These are phyloP conservation scores for Dolomedes plantarius DNA, from an alignment of 2,888 invertebrate genomes.

Conservation along the genomic window DNA sequence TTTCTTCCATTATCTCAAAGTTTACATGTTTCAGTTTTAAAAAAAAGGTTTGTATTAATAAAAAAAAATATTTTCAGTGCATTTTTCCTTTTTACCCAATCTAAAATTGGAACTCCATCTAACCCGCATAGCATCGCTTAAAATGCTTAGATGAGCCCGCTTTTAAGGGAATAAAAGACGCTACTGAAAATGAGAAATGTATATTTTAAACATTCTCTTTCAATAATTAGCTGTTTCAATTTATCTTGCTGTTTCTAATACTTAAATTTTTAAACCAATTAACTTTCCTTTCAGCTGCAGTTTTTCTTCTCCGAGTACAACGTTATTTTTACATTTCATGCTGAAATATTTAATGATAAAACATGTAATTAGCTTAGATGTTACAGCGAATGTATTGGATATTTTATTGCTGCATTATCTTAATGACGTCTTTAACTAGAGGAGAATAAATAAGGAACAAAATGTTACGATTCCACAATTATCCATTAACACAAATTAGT, in stretches of 20 bases:
- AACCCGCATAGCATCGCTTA: too few species aligned
- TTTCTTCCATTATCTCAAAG: too few species aligned
- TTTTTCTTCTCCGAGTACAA: background rate
- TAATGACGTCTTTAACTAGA: background rate
- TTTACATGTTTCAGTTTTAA: too few species aligned
- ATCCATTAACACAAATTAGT: background rate
- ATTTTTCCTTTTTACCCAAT: too few species aligned
- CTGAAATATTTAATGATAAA: background rate
- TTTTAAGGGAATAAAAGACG: too few species aligned
- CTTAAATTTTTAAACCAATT: constrained; percentile 2
- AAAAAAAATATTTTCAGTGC: too few species aligned
- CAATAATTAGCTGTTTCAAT: constrained; percentile 9
- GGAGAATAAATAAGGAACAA: background rate
- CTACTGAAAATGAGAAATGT: too few species aligned
- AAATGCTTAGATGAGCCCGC: too few species aligned
- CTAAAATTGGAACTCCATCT: too few species aligned
- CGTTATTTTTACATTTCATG: background rate
- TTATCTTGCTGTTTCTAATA: background rate
- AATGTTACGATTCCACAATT: background rate
- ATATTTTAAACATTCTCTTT: background rate
- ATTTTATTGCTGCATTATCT: constrained; percentile 8
- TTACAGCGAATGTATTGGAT: background rate
- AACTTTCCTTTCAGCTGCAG: background rate
- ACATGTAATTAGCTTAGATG: constrained; percentile 11
- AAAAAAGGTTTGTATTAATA: too few species aligned